Conservation (phyloP, 2,888 invertebrate genomes). For the Norana najaformis region DNA sequence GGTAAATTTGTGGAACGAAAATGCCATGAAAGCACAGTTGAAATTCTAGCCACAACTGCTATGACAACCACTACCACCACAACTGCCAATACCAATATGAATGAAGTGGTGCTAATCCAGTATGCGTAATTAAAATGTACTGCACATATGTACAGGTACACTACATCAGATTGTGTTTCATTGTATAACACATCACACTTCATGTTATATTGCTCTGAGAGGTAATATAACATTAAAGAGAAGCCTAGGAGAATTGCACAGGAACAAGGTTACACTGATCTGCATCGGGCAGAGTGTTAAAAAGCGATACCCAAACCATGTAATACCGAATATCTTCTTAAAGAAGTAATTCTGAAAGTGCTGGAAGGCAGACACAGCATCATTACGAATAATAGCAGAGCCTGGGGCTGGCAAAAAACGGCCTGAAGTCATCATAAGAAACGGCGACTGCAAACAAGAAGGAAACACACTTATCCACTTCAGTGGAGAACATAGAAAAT, state of each 20-base stretch:
- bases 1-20: no score
- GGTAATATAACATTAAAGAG: neutral
- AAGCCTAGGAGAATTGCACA: neutral
- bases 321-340: neutral
- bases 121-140: no score
- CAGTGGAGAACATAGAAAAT: neutral
- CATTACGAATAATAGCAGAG: neutral
- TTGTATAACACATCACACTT: neutral
- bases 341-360: neutral
- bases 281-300: neutral
- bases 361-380: neutral
- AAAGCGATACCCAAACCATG: neutral
- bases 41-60: no score
- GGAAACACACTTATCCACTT: conserved; percentile 13
- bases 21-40: no score
- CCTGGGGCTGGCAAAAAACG: neutral
- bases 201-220: neutral
- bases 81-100: no score
- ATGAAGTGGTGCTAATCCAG: no score
- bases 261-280: no score
- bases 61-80: no score
- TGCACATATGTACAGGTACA: neutral
- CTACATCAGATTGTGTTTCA: no score
- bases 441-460: conserved; percentile 5
- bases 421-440: neutral